Conservation (phyloP, 1,140 invertebrate species). For the Drosophila pachea region DNA sequence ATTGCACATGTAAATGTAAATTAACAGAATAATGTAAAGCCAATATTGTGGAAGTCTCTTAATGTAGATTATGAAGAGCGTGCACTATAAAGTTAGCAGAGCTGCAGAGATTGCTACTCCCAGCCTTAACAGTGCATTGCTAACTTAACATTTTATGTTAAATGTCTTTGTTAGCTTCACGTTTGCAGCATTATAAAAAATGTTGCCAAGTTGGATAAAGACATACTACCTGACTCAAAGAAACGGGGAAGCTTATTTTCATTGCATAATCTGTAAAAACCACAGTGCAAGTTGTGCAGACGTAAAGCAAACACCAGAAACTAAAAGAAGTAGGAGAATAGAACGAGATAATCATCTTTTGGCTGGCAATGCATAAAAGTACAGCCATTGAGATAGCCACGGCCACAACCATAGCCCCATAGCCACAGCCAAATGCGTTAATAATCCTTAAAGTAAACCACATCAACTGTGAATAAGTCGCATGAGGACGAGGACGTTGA, state of each 20-base stretch:
- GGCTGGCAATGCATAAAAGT: slow-evolving; percentile 11
- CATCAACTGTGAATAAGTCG: slow-evolving; percentile 50
- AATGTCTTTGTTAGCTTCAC: no score
- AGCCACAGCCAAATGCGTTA: slow-evolving; percentile 46
- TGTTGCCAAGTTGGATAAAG: slow-evolving; percentile 1
- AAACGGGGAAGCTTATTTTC: slow-evolving; percentile 11
- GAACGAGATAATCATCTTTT: slow-evolving; percentile 18
- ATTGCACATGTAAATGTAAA: not conserved
- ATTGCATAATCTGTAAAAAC: slow-evolving; percentile 28
- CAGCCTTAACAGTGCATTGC: not conserved
- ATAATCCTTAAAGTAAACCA: slow-evolving; percentile 59
- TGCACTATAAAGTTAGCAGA: not conserved
- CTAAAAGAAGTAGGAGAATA: not conserved
- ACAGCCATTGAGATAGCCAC: not conserved
- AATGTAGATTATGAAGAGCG: no score
- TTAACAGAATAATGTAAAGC: not conserved
- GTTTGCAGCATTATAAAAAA: not conserved
- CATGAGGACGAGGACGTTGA: not conserved
- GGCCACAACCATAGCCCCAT: not conserved
- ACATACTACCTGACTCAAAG: not conserved
- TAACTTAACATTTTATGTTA: no score
- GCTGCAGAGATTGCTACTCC: not conserved
- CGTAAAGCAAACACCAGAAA: slow-evolving; percentile 20
- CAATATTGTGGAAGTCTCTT: not conserved
- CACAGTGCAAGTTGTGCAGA: slow-evolving; percentile 15